phyloP scores from a whole-genome alignment of 2,888 invertebrate species.

The Selenia dentaria region DNA sequence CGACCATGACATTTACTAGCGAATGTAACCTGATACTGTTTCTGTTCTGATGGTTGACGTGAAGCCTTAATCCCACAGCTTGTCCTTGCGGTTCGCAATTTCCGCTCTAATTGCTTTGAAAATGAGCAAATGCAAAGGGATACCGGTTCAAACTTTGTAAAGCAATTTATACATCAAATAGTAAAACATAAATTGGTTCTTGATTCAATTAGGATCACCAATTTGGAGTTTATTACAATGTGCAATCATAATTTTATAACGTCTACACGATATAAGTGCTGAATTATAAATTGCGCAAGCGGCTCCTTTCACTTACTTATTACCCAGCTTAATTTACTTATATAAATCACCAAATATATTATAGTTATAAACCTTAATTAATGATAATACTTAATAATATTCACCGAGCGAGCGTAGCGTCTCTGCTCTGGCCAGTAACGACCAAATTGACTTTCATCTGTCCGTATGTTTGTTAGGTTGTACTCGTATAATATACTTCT shows the following conservation, averaged over 20 bases:
- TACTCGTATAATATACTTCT: too few species aligned
- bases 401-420: too few species aligned
- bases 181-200: constrained; percentile 12
- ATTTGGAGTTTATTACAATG: not conserved
- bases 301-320: not conserved
- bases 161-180: not conserved
- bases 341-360: too few species aligned
- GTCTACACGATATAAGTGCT: not conserved
- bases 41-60: constrained; percentile 13
- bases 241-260: too few species aligned
- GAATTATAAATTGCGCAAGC: not conserved
- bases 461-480: too few species aligned
- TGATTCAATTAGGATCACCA: constrained; percentile 6
- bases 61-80: constrained; percentile 26
- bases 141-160: not conserved
- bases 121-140: constrained; percentile 5
- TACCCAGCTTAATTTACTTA: not conserved
- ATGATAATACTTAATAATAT: too few species aligned
- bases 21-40: constrained; percentile 21
- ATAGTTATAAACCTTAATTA: too few species aligned
- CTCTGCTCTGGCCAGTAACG: too few species aligned
- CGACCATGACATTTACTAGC: constrained; percentile 22
- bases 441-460: too few species aligned
- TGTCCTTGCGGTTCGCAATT: constrained; percentile 26
- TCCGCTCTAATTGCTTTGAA: constrained; percentile 23